Evolutionary conservation across 2,888 invertebrate species (phyloP), one percentile per base, ranked within the genome.

Genomic region (Drosophila testacea): DNA sequence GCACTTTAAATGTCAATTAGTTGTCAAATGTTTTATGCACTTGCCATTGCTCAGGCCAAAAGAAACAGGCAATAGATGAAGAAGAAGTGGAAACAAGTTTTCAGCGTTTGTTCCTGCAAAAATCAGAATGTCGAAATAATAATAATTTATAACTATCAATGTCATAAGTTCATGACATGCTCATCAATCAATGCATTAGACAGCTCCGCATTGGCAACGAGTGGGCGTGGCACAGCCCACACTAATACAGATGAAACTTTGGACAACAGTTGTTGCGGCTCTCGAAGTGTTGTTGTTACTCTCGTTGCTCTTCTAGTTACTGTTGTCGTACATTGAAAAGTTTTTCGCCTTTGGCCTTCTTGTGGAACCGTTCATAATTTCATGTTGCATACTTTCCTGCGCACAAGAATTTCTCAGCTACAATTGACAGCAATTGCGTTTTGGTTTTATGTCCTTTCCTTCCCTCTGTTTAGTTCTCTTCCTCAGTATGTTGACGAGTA

Each of bases 61-160:
- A 47, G 48, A 34, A 22, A 13, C 7, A 5, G 16, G 41, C 50
- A 44, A 66, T 3, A 27, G 57, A 38, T 44, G 41, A 36, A 48
- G 46, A 44, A 34, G 46, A 47, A 16, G 34, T 9, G 3, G 28
- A n/a, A 57, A 36, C 41, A 73, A 69, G 63, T 68, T 80, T 74
- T 71, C 50, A 69, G 28, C 57, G 63, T 57, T 69, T 63, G 44
- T 60, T 78, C 65, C 39, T 44, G 48, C 56, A 69, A 75, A 70
- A 75, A 86, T 78, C 69, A 78, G 64, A 79, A 84, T 82, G 85
- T 87, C 77, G 74, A 84, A 89, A 84, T 89, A 83, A 88, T 89
- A 89, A 87, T 91, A 91, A 91, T 91, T 91, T 91, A 91, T 91
- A 90, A 91, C 91, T 90, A 91, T 91, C 90, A 90, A 86, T 91